Evolutionary conservation across 2,888 invertebrate genomes (phyloP).

Genomic region (Temnothorax ravouxi): DNA sequence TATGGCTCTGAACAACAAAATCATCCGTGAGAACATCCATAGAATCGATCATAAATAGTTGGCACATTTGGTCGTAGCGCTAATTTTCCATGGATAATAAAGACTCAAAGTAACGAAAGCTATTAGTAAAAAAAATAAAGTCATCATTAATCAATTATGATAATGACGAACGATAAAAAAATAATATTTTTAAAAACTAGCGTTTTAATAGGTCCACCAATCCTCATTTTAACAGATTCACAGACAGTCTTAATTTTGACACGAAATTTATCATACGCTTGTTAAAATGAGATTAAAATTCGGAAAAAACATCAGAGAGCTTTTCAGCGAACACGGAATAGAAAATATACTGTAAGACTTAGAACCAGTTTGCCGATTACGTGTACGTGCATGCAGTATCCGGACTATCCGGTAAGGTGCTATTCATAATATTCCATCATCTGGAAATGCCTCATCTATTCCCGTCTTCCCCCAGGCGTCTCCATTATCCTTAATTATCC

Average conservation of each 20-base stretch:
- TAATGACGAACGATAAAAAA: background rate
- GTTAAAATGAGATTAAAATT: background rate
- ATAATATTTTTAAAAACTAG: background rate
- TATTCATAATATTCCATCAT: conserved; percentile 76
- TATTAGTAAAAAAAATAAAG: background rate
- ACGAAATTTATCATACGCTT: background rate
- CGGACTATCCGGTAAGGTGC: conserved; percentile 66
- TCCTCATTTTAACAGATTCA: background rate
- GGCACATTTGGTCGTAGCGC: background rate
- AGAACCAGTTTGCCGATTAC: conserved; percentile 67
- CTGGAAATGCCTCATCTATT: conserved; percentile 73
- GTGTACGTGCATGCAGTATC: conserved; percentile 52
- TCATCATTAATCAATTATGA: background rate
- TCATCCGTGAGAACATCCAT: conserved; percentile 38
- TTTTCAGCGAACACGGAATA: conserved; percentile 37
- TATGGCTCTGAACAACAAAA: background rate
- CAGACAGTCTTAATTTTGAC: background rate
- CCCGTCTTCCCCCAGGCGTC: conserved; percentile 73
- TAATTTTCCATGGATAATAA: background rate
- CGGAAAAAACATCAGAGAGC: background rate
- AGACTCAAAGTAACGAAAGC: background rate
- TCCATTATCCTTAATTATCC: conserved; percentile 78
- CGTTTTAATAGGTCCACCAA: background rate
- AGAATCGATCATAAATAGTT: conserved; percentile 17
- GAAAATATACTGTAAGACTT: conserved; percentile 54